Evolutionary conservation across 2,113 vertebrate species (phyloP).

Genomic region (Coturnix japonica): DNA sequence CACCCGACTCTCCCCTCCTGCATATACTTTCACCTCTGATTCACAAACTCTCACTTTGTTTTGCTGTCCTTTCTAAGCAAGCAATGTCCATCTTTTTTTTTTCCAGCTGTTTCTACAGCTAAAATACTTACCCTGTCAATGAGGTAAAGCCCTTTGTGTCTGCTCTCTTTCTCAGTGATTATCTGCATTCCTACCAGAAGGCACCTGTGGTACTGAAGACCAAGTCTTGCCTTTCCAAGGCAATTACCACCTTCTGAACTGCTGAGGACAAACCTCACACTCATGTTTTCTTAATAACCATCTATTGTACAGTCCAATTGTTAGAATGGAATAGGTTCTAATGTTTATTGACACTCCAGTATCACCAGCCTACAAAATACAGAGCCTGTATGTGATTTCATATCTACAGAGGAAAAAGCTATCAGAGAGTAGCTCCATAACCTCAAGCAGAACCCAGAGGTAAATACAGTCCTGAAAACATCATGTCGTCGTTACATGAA

Average conservation of each 20-base stretch:
- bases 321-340: not conserved
- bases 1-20: fast-evolving
- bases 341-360: not conserved
- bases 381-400: not conserved
- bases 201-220: not conserved
- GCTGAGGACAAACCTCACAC: not conserved
- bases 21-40: not conserved
- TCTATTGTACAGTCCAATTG: not conserved
- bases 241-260: not conserved
- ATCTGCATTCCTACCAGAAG: not conserved
- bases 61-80: not conserved
- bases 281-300: not conserved
- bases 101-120: not conserved
- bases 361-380: not conserved
- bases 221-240: not conserved
- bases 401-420: not conserved
- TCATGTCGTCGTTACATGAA: not conserved
- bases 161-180: not conserved
- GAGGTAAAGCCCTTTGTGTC: not conserved
- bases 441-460: not conserved
- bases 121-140: not conserved
- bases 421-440: not conserved
- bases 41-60: not conserved
- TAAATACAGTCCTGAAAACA: not conserved
- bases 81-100: not conserved